Conservation (phyloP, 2,888 invertebrate species). For the Drosophila tanythrix region DNA sequence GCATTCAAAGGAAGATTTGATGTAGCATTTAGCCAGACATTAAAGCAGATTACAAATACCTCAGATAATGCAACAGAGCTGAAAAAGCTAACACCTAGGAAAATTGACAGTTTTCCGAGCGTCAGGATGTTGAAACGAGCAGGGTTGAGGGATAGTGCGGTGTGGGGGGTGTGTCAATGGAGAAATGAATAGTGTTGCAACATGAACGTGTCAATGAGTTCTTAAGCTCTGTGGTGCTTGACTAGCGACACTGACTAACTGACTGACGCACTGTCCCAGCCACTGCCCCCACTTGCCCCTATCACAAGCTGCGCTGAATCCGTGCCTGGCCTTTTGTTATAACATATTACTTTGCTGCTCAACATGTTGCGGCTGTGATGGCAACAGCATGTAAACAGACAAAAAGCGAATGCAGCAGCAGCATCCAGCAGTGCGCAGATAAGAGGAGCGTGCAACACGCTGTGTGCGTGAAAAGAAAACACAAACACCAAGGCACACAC, state of each 20-base stretch:
- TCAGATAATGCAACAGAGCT: conserved; percentile 22
- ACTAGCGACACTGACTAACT: conserved; percentile 32
- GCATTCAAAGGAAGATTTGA: conserved; percentile 17
- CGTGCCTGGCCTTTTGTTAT: conserved; percentile 58
- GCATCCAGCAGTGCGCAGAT: conserved; percentile 40
- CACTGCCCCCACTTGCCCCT: no score
- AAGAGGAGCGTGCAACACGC: conserved; percentile 45
- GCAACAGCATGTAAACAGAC: conserved; percentile 65
- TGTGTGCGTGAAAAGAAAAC: conserved; percentile 34
- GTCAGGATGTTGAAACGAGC: conserved; percentile 7
- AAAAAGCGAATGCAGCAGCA: conserved; percentile 58
- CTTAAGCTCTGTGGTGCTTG: conserved; percentile 57
- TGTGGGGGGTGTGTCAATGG: conserved; percentile 11
- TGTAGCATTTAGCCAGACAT: conserved; percentile 6
- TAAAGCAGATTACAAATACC: conserved; percentile 34
- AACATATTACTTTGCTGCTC: conserved; percentile 63
- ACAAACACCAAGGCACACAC: conserved; percentile 32
- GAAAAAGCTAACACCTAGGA: conserved; percentile 44
- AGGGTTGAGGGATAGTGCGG: neutral
- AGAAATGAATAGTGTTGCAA: conserved; percentile 65
- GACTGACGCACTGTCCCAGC: conserved; percentile 18
- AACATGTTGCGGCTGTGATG: conserved; percentile 64
- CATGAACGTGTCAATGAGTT: conserved; percentile 75
- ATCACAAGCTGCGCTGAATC: conserved; percentile 18
- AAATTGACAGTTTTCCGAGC: conserved; percentile 62